These are phyloP conservation scores for Sylvilagus floridanus DNA, from an alignment of 2,797 vertebrate species.

Conservation along the genomic window DNA sequence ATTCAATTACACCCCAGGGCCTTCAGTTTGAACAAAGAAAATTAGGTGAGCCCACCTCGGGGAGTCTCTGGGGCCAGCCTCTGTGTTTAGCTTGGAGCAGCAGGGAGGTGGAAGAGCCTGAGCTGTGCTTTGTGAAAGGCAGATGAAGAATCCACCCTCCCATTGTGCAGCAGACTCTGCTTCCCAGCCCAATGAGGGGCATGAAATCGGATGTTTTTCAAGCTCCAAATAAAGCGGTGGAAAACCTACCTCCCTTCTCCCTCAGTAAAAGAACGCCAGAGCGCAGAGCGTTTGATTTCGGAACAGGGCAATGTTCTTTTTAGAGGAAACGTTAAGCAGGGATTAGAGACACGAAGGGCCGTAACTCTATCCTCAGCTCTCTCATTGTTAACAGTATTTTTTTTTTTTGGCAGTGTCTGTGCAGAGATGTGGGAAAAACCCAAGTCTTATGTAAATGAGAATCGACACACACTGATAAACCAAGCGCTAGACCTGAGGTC, in stretches of 20 bases:
- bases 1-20: background rate
- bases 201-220: conserved; percentile 84
- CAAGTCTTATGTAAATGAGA: conserved; percentile 81
- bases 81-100: background rate
- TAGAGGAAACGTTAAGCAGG: conserved; percentile 81
- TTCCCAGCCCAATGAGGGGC: conserved; percentile 68
- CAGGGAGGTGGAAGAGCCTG: background rate
- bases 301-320: conserved; percentile 79
- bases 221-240: conserved; percentile 77
- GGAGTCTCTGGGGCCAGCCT: background rate
- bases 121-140: background rate
- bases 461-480: conserved; percentile 72
- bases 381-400: conserved; percentile 73
- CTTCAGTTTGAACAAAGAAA: conserved; percentile 2
- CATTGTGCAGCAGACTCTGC: conserved; percentile 72
- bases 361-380: conserved; percentile 77
- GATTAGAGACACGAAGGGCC: conserved; percentile 81
- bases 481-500: conserved; percentile 67
- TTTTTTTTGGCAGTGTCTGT: conserved; percentile 8
- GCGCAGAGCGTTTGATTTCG: conserved; percentile 80
- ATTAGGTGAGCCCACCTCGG: background rate
- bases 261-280: conserved; percentile 82
- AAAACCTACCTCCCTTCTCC: conserved; percentile 77
- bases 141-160: conserved; percentile 72
- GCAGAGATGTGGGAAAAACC: conserved; percentile 72